Base-by-base conservation (phyloP, 2,797 vertebrate species). In the Gymnocypris eckloni region DNA sequence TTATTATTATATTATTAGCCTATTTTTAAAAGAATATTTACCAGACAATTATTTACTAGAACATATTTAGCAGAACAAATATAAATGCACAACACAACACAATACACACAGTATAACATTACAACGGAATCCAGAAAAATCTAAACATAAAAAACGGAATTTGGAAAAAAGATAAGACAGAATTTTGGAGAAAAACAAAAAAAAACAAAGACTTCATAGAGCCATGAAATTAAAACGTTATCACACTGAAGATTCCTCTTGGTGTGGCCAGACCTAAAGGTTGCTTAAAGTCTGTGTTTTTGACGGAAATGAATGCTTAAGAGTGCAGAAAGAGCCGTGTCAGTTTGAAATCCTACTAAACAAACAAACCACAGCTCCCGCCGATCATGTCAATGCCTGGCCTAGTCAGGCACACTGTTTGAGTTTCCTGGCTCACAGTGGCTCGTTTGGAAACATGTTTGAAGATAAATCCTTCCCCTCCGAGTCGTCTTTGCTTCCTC, bases 371-470 rank as follows among this genome's bases (percentile, higher is more conserved):
- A 11, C 77, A 45, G 22, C 39, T 64, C 37, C 56, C 18, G 12
- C n/a, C 54, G 43, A 80, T 50, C 9, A 37, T 6, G 41, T 76
- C 16, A 16, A 54, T 6, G 13, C 4, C 13, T n/a, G 39, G 43
- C 52, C 37, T 15, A 72, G 69, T 59, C 50, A 61, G 48, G n/a
- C 33, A 25, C 54, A 15, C 20, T 25, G 61, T 66, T 67, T n/a
- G 61, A 54, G 48, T 22, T 43, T 10, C 16, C 52, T 69, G 50
- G 25, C 7, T 54, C 71, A 59, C n/a, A 48, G 28, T 28, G 39
- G 54, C 48, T 81, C 6, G 10, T 69, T 77, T 79, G 66, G 61
- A 83, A 87, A 72, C 66, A 79, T 37, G 15, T 66, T 59, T 50
- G 66, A 79, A 56, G 45, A 33, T 39, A 50, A 84, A 77, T 39